phyloP scores from a whole-genome alignment of 2,113 vertebrate genomes.

The Platichthys flesus region DNA sequence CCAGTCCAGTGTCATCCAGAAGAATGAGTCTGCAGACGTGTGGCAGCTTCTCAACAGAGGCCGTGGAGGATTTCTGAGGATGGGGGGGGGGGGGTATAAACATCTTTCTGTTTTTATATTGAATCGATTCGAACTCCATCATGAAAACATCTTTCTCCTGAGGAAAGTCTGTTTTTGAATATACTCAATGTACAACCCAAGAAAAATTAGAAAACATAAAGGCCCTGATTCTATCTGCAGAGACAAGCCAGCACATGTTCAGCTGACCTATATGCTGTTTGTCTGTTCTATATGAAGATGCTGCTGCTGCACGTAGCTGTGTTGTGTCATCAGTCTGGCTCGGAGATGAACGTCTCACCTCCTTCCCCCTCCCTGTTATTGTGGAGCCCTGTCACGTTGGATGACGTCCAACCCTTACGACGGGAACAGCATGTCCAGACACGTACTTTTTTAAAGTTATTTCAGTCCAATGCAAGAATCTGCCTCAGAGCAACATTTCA shows the following conservation, averaged over 20 bases:
- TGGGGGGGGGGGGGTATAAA: no score
- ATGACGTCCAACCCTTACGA: constrained; percentile 65
- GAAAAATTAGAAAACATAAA: no score
- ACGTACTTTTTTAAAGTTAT: constrained; percentile 32
- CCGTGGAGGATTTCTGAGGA: no score
- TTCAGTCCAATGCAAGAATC: constrained; percentile 22
- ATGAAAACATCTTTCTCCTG: no score
- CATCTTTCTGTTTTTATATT: no score
- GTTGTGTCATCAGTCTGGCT: constrained; percentile 28
- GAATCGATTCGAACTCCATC: no score
- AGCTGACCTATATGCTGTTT: neutral
- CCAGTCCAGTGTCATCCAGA: neutral
- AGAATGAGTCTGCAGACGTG: neutral
- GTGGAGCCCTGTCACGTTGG: constrained; percentile 24
- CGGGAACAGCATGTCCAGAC: constrained; percentile 69
- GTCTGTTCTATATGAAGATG: neutral
- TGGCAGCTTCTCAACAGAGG: no score
- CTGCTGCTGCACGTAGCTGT: neutral
- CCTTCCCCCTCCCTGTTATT: constrained; percentile 32
- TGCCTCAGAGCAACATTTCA: neutral
- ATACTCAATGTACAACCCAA: no score
- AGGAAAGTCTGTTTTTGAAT: no score
- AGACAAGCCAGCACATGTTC: neutral
- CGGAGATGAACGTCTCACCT: constrained; percentile 19
- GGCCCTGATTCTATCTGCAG: no score